A percentile compares a stretch with the other conserved stretches of the same genome.
Evolutionary conservation across 2,113 vertebrate species (phyloP).

Genomic region (Equus quagga): DNA sequence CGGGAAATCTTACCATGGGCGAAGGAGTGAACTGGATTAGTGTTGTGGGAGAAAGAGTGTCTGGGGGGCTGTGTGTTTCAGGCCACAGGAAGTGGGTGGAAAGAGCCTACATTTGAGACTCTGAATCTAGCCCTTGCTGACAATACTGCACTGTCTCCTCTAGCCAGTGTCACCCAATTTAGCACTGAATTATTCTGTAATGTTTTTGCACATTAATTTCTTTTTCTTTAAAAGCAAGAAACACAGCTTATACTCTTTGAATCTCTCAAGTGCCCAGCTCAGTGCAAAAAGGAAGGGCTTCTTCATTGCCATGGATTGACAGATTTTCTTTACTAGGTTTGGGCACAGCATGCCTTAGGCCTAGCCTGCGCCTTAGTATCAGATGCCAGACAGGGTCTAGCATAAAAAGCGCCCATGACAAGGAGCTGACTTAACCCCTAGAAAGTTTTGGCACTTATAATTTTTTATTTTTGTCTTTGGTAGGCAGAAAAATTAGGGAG

Average conservation of each 20-base stretch:
- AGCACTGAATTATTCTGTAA: neutral
- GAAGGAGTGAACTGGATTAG: neutral
- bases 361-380: neutral
- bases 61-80: neutral
- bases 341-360: neutral
- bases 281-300: neutral
- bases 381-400: neutral
- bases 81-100: neutral
- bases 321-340: neutral
- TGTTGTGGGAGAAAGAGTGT: neutral
- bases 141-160: neutral
- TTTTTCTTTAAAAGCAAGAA: constrained; percentile 4
- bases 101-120: neutral
- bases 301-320: neutral
- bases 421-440: constrained; percentile 55
- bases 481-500: constrained; percentile 63
- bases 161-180: neutral
- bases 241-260: neutral
- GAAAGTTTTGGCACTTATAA: constrained; percentile 73
- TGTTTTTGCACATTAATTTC: neutral
- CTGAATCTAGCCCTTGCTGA: neutral
- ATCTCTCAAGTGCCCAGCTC: neutral
- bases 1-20: neutral
- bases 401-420: constrained; percentile 22
- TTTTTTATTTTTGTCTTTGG: constrained; percentile 74